phyloP scores from a whole-genome alignment of 2,113 vertebrate species.

The Poeciliopsis occidentalis region DNA sequence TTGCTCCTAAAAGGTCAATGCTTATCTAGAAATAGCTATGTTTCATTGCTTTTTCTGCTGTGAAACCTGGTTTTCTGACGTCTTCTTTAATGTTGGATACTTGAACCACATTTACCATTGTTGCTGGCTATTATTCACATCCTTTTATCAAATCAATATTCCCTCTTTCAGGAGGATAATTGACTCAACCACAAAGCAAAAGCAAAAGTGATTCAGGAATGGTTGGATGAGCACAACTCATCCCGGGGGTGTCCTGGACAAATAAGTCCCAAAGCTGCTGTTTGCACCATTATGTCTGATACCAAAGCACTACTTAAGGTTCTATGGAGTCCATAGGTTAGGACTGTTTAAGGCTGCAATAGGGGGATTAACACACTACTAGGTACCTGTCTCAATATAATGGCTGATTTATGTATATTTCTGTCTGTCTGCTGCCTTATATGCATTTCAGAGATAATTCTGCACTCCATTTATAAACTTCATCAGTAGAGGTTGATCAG shows the following conservation, averaged over 20 bases:
- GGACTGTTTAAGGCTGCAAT: neutral
- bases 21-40: neutral
- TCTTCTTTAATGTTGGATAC: neutral
- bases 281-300: neutral
- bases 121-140: neutral
- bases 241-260: neutral
- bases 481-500: neutral
- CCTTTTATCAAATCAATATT: neutral
- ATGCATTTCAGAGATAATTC: constrained; percentile 17
- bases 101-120: neutral
- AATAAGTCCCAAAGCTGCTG: neutral
- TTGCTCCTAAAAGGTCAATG: neutral
- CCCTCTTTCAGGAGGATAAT: neutral
- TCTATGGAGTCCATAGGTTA: neutral
- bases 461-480: neutral
- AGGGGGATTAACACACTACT: neutral
- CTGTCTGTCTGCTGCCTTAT: constrained; percentile 15
- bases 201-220: neutral
- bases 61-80: neutral
- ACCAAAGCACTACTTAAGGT: neutral
- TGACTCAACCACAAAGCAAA: neutral
- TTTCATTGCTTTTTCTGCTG: neutral
- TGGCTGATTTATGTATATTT: neutral
- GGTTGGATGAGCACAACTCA: neutral
- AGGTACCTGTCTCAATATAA: neutral